Percentiles rank a stretch among this genome's conserved stretches.
phyloP scores from a whole-genome alignment of 2,888 invertebrate species.

The Drosophila algonquin region DNA sequence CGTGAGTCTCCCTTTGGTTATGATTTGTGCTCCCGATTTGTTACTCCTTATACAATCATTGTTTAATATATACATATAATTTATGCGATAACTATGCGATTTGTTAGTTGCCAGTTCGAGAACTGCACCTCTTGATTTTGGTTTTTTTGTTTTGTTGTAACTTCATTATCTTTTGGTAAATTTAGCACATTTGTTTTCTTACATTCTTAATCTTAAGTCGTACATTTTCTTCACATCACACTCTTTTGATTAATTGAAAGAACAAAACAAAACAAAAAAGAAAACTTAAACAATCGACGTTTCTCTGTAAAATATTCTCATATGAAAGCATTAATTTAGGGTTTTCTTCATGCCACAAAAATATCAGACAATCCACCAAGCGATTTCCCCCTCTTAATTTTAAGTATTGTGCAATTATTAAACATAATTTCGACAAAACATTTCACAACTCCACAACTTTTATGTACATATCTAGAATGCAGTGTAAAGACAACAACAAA shows the following conservation, averaged over 20 bases:
- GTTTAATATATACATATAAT: slow-evolving; percentile 44
- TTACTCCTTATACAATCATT: slow-evolving; percentile 52
- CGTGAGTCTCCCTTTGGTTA: slow-evolving; percentile 80
- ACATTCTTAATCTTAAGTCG: slow-evolving; percentile 62
- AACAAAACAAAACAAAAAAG: slow-evolving; percentile 22
- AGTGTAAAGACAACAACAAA: slow-evolving; percentile 47
- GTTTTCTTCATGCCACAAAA: slow-evolving; percentile 35
- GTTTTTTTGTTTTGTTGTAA: slow-evolving; percentile 24
- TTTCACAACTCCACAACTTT: slow-evolving; percentile 37
- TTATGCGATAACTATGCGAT: slow-evolving; percentile 55
- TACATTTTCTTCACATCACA: slow-evolving; percentile 68
- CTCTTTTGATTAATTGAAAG: slow-evolving; percentile 29
- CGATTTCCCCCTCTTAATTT: slow-evolving; percentile 53
- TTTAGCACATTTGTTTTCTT: slow-evolving; percentile 57
- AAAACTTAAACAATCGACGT: slow-evolving; percentile 20
- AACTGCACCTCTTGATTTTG: slow-evolving; percentile 41
- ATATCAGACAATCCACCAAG: slow-evolving; percentile 20
- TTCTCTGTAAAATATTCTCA: slow-evolving; percentile 51
- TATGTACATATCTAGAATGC: slow-evolving; percentile 45
- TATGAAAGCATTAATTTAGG: slow-evolving; percentile 30
- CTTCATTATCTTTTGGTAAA: slow-evolving; percentile 34
- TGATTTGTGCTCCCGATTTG: slow-evolving; percentile 71
- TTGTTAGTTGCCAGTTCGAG: slow-evolving; percentile 55
- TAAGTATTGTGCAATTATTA: slow-evolving; percentile 71
- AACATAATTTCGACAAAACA: slow-evolving; percentile 44